These are phyloP conservation scores for Drosophila histrio DNA, from an alignment of 2,888 invertebrate genomes.

Conservation along the genomic window DNA sequence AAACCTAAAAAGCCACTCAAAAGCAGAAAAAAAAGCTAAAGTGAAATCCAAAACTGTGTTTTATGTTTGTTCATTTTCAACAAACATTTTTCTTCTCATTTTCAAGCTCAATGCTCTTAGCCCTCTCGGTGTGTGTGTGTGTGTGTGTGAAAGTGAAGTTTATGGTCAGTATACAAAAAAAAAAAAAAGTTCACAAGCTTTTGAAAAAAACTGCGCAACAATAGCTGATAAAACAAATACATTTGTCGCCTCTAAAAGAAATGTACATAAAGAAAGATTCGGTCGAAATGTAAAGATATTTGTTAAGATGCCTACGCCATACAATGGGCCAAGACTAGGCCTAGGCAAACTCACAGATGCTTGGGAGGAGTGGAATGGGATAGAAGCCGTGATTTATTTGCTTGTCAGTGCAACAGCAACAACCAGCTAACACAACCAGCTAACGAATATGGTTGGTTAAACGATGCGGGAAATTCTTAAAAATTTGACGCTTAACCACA, in stretches of 20 bases:
- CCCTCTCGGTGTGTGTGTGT: conserved; percentile 42
- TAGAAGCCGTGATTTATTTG: conserved; percentile 73
- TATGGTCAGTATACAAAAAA: conserved; percentile 42
- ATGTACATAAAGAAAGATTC: conserved; percentile 62
- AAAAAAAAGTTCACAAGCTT: conserved; percentile 64
- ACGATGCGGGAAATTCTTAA: conserved; percentile 77
- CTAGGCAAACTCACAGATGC: conserved; percentile 2
- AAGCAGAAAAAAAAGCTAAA: conserved; percentile 33
- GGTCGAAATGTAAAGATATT: conserved; percentile 71
- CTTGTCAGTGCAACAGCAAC: conserved; percentile 71
- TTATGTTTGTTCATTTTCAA: conserved; percentile 74
- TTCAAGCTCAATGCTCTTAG: conserved; percentile 18
- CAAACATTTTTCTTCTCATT: conserved; percentile 71
- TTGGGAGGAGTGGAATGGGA: background rate
- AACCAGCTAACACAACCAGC: conserved; percentile 40
- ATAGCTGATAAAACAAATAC: conserved; percentile 78
- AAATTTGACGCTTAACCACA: conserved; percentile 76
- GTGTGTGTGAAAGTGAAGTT: conserved; percentile 75
- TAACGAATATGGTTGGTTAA: conserved; percentile 70
- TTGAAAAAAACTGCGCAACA: conserved; percentile 56
- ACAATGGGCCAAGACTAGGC: conserved; percentile 38
- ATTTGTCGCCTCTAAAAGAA: conserved; percentile 73
- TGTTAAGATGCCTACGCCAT: conserved; percentile 67
- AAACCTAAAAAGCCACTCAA: conserved; percentile 66
- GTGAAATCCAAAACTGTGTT: conserved; percentile 66